Conservation (phyloP, 2,797 vertebrate species). For the Bryconaethiops microstoma region DNA sequence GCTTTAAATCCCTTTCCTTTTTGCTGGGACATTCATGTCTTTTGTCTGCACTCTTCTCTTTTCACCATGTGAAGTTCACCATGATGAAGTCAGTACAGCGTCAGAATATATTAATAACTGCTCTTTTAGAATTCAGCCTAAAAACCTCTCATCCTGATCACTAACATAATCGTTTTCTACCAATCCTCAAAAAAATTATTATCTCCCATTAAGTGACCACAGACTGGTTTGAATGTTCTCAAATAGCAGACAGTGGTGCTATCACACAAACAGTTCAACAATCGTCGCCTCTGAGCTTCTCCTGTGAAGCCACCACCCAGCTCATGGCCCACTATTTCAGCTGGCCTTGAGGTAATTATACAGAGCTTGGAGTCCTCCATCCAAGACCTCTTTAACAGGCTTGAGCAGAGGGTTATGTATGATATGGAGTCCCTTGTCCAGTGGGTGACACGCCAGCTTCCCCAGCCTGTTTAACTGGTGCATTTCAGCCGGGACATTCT, state of each 20-base stretch:
- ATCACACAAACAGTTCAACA: background rate
- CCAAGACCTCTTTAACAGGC: conserved; percentile 84
- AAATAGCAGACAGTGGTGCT: background rate
- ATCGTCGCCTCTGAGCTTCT: background rate
- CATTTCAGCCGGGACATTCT: conserved; percentile 87
- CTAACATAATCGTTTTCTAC: background rate
- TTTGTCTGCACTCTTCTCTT: background rate
- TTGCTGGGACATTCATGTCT: background rate
- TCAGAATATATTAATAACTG: background rate
- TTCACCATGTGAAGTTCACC: background rate
- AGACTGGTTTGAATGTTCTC: background rate
- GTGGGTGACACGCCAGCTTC: conserved; percentile 87
- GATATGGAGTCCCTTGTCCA: conserved; percentile 93
- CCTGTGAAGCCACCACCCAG: background rate
- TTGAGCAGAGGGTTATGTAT: conserved; percentile 87
- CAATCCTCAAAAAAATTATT: conserved; percentile 7
- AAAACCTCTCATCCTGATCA: background rate
- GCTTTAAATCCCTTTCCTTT: background rate
- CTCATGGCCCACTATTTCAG: conserved; percentile 32
- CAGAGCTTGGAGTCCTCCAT: conserved; percentile 80
- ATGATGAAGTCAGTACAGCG: background rate
- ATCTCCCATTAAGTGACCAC: background rate
- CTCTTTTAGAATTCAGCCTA: background rate
- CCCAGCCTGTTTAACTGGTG: conserved; percentile 79
- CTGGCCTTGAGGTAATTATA: conserved; percentile 70